These are phyloP conservation scores for Vireo griseus DNA, from an alignment of 2,797 vertebrate species.

Conservation along the genomic window DNA sequence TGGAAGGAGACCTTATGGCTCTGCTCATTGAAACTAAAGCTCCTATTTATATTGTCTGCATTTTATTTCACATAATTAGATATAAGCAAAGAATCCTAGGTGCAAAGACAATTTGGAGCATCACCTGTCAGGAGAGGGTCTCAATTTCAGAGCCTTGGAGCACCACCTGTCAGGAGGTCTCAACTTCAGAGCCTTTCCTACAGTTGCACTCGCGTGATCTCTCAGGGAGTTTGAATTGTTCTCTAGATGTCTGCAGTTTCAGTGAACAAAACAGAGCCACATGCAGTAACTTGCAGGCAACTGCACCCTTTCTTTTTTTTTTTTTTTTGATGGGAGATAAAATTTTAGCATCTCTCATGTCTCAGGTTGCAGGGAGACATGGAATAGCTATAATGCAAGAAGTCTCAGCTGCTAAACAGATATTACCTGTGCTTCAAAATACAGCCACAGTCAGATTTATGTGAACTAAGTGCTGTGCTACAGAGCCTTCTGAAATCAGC, in stretches of 20 bases:
- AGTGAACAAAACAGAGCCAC: not conserved
- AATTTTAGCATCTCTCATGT: not conserved
- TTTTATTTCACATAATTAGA: not conserved
- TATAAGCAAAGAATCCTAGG: not conserved
- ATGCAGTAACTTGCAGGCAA: not conserved
- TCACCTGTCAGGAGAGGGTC: not conserved
- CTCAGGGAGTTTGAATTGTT: not conserved
- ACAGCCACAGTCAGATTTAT: not conserved
- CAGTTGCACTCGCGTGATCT: not conserved
- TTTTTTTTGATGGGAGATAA: not conserved
- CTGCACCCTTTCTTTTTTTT: not conserved
- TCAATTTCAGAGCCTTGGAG: not conserved
- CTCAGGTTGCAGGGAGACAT: not conserved
- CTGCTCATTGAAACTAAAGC: not conserved
- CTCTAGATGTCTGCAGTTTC: not conserved
- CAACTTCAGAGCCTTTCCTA: not conserved
- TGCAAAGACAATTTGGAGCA: not conserved
- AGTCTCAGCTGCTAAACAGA: not conserved
- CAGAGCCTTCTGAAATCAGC: not conserved
- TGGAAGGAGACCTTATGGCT: not conserved
- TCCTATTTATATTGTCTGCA: not conserved
- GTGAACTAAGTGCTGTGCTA: not conserved
- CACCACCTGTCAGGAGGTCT: not conserved
- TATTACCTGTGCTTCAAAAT: not conserved
- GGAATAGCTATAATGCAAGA: not conserved